Conservation (phyloP, 2,888 invertebrate genomes). For the Acleris cristana region DNA sequence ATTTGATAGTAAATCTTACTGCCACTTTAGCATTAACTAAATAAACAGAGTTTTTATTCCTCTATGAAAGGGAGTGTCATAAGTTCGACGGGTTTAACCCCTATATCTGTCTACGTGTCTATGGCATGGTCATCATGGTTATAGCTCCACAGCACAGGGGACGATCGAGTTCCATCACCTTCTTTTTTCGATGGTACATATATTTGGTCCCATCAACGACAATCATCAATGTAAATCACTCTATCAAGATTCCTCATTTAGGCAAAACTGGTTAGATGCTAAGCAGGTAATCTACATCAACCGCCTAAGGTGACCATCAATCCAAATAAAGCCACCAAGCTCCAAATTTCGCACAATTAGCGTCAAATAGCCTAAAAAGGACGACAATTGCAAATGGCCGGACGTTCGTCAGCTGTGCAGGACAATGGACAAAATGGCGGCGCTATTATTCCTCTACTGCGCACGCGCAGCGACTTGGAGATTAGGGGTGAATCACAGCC, state of each 20-base stretch:
- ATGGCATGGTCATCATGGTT: no score
- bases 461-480: slow-evolving; percentile 66
- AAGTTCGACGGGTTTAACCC: no score
- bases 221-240: no score
- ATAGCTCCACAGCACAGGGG: no score
- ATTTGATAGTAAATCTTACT: no score
- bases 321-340: slow-evolving; percentile 13
- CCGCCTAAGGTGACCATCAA: slow-evolving; percentile 12
- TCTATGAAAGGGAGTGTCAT: no score
- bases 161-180: no score
- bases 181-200: no score
- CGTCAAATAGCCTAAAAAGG: slow-evolving; percentile 50
- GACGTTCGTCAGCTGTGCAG: slow-evolving; percentile 63
- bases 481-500: slow-evolving; percentile 59
- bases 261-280: not conserved
- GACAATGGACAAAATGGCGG: slow-evolving; percentile 62
- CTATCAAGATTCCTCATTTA: not conserved
- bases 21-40: no score
- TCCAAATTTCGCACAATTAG: slow-evolving; percentile 32
- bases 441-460: slow-evolving; percentile 44
- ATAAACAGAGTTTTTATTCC: no score
- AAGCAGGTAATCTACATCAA: not conserved
- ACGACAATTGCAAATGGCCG: slow-evolving; percentile 46
- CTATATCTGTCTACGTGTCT: no score
- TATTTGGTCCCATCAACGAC: no score